Conservation (phyloP, 35 echinoderm and acorn worm genomes). For the Diadema setosum region DNA sequence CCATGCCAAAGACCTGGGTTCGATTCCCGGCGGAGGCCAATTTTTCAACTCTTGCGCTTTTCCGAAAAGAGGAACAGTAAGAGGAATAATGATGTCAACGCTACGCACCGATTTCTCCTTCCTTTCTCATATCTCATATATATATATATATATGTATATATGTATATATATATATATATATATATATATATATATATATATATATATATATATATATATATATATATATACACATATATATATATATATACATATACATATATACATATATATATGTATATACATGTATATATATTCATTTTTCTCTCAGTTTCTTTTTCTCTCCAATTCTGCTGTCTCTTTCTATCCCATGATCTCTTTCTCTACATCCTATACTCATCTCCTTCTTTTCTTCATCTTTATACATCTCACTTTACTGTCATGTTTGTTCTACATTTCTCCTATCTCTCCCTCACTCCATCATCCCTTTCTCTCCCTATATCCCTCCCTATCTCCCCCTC, state of each 20-base stretch:
- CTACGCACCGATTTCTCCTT: no score
- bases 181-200: conserved; percentile 22
- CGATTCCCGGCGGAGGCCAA: no score
- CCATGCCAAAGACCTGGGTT: no score
- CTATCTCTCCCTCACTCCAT: background rate
- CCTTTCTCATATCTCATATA: background rate
- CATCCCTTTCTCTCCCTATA: background rate
- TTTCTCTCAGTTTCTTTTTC: background rate
- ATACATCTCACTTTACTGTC: background rate
- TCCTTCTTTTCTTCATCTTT: background rate
- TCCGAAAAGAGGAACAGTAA: no score
- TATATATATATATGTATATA: background rate
- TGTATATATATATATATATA: background rate
- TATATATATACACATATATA: background rate
- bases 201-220: conserved; percentile 25
- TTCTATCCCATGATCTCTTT: background rate
- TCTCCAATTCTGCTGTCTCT: background rate
- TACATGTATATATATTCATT: background rate
- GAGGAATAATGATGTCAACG: no score
- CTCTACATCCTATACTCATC: background rate
- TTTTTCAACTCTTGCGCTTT: no score
- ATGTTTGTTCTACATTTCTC: no score
- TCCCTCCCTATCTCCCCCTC: background rate
- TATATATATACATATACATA: conserved; percentile 4
- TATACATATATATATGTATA: conserved; percentile 18